Percentiles rank a stretch among this genome's conserved stretches.
Conservation (phyloP, 1,140 invertebrate genomes). For the Pristionchus pacificus region DNA sequence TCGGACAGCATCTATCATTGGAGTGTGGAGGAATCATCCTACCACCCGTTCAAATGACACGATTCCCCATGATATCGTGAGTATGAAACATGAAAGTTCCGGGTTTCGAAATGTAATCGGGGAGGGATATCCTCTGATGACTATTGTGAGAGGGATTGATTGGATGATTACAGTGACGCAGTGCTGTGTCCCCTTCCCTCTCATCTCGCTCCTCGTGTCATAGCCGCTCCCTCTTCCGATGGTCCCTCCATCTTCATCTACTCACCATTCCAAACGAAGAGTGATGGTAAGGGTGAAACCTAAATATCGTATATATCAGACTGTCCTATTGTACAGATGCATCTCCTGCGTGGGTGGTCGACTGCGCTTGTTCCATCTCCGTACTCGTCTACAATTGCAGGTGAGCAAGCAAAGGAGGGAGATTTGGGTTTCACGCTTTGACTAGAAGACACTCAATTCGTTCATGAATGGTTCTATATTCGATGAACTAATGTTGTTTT, state of each 20-base stretch:
- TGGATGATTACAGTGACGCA: constrained; percentile 29
- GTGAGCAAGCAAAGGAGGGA: too few species aligned
- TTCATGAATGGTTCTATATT: too few species aligned
- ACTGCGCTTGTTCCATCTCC: constrained; percentile 46
- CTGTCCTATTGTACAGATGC: constrained; percentile 15
- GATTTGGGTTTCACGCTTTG: too few species aligned
- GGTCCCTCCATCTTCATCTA: constrained; percentile 51
- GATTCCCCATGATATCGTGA: constrained; percentile 50
- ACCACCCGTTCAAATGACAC: constrained; percentile 49
- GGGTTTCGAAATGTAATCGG: too few species aligned
- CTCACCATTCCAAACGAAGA: constrained; percentile 50
- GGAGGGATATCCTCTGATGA: too few species aligned
- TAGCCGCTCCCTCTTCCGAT: constrained; percentile 24
- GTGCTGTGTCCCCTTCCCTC: constrained; percentile 42
- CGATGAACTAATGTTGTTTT: too few species aligned
- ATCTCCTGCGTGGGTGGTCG: constrained; percentile 50
- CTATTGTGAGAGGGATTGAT: too few species aligned
- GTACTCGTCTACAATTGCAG: constrained; percentile 49
- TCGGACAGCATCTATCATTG: constrained; percentile 43
- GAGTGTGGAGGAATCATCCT: constrained; percentile 46
- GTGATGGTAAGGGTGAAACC: constrained; percentile 32
- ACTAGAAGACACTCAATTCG: too few species aligned
- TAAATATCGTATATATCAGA: not conserved
- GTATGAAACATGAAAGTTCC: too few species aligned
- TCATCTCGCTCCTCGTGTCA: constrained; percentile 46